Evolutionary conservation across 2,888 invertebrate genomes (phyloP), one percentile per base, ranked within the genome.

Genomic region (Cerastis leucographa): DNA sequence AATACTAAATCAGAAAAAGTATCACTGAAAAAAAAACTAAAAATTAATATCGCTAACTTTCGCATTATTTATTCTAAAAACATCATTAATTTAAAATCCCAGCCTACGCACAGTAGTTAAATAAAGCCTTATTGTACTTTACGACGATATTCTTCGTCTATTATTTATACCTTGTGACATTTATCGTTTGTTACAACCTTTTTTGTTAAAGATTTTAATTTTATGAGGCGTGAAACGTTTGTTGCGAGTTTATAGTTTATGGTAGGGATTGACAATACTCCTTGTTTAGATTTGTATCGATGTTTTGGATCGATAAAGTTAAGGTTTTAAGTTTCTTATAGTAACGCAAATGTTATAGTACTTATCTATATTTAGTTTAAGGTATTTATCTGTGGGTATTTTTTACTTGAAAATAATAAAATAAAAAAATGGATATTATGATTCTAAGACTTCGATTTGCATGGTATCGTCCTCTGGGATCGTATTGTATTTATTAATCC

Each of bases 221-320:
- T 89, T 89, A 93, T 90, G 89, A 92, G 91, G 90, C 93, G 93
- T 93, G 92, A 93, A 92, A 80, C 66, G 64, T 73, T 82, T 85
- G 83, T 80, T 80, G 76, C 69, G 54, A 73, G 62, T 83, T 83
- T 88, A 80, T 73, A 76, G 71, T 82, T 76, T 78, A 68, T 74
- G 67, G 40, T 56, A 42, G 11, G 44, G 64, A 25, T 64, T 14
- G 4, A 25, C 42, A 0, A 1, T 42, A 8, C 64, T 25, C 25
- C n/a, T 64, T 64, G 8, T 14, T 35, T 35, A 35, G 35, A 9
- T n/a, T 25, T 25, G 1, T 64, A 42, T 64, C 64, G 64, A 62
- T 62, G 40, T 56, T 54, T 54, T 54, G 51, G n/a, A n/a, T n/a
- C 54, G 54, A n/a, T 54, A 54, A 35, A 3, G 35, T 35, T 35